Conservation (phyloP, 2,888 invertebrate genomes). For the Drosophila quinaria region DNA sequence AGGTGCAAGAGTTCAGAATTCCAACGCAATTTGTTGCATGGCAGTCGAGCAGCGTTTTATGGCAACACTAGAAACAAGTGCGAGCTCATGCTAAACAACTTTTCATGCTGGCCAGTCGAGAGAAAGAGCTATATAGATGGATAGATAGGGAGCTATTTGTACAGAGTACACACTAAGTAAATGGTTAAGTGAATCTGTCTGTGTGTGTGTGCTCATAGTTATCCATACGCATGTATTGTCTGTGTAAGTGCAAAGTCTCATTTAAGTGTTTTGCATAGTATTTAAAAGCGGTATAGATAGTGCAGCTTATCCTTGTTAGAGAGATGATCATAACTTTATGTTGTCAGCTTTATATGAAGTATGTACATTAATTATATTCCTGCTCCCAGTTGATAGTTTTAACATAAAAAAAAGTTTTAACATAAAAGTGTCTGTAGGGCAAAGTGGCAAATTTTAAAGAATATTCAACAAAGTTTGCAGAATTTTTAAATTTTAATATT, state of each 20-base stretch:
- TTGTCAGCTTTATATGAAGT: conserved; percentile 6
- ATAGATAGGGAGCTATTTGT: conserved; percentile 14
- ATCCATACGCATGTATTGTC: not conserved
- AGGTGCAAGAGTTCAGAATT: conserved; percentile 76
- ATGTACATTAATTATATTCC: not conserved
- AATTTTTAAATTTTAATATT: not conserved
- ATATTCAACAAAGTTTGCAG: not conserved
- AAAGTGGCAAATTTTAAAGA: too few relatives aligned
- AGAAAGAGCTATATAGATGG: conserved; percentile 1
- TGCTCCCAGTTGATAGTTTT: not conserved
- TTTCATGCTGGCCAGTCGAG: conserved; percentile 23
- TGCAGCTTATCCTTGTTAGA: conserved; percentile 16
- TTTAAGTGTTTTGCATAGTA: conserved; percentile 70
- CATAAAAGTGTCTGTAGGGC: too few relatives aligned
- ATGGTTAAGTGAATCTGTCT: conserved; percentile 8
- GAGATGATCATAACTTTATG: conserved; percentile 5
- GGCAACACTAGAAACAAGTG: conserved; percentile 40
- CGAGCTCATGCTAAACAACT: conserved; percentile 14
- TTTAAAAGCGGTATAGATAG: conserved; percentile 32
- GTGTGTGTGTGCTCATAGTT: conserved; percentile 15
- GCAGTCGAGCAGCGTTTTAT: conserved; percentile 68
- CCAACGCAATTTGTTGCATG: conserved; percentile 77
- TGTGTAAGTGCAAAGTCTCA: conserved; percentile 31
- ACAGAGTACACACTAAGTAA: conserved; percentile 6
- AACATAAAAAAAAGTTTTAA: not conserved